Percentiles rank a stretch among this genome's conserved stretches.
phyloP scores from a whole-genome alignment of 2,888 invertebrate species.

The Augochlorella aurata region DNA sequence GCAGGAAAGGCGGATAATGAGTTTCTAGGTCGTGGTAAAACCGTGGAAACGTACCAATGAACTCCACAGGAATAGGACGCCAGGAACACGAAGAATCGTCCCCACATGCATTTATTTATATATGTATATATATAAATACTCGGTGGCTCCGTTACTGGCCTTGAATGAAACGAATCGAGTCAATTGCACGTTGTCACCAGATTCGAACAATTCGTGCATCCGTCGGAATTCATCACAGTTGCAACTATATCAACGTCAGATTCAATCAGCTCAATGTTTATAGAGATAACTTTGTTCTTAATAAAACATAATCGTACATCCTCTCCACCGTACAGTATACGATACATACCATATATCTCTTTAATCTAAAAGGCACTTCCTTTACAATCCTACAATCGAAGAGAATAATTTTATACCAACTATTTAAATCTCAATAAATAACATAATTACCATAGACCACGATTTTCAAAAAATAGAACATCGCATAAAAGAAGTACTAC shows the following conservation, averaged over 20 bases:
- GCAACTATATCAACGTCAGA: neutral
- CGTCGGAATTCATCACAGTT: neutral
- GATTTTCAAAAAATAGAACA: neutral
- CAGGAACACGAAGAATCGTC: conserved; percentile 62
- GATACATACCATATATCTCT: too few relatives aligned
- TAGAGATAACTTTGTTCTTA: neutral
- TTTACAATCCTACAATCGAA: neutral
- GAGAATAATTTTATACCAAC: neutral
- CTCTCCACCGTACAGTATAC: neutral
- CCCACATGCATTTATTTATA: too few relatives aligned
- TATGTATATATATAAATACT: neutral
- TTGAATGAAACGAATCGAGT: conserved; percentile 8
- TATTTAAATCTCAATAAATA: too few relatives aligned
- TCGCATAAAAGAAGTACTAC: neutral
- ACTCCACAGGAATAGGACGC: conserved; percentile 74
- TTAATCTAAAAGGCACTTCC: neutral
- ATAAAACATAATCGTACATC: neutral
- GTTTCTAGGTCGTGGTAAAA: conserved; percentile 71
- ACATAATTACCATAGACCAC: neutral
- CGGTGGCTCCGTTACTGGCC: conserved; percentile 6
- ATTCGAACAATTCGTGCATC: neutral
- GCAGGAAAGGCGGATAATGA: conserved; percentile 49
- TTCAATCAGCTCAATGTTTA: neutral
- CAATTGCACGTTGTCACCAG: conserved; percentile 10
- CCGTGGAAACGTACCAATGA: conserved; percentile 79